Evolutionary conservation across 1,140 invertebrate genomes (phyloP), one percentile per base, ranked within the genome.

Genomic region (Harlomillsia oculata): DNA sequence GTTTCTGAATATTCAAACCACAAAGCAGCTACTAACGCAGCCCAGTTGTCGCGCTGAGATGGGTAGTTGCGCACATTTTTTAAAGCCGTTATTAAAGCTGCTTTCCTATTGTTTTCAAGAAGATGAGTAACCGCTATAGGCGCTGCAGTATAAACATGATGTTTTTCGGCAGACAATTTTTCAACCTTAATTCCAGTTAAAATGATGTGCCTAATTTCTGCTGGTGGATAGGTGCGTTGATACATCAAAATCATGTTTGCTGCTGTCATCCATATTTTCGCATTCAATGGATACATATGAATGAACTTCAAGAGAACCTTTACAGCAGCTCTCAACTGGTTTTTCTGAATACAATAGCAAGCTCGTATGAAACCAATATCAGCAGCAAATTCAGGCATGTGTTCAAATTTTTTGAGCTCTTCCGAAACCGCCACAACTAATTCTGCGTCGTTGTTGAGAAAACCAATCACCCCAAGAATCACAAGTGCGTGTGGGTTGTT

Each of bases 1-100:
- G 44, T 48, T 56, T 56, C 45, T 25, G 30, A 37, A 30, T 56
- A 56, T 29, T 49, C 20, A 20, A 48, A 25, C 53, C 53, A 56
- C 16, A 37, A 56, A 6, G 53, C 53, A 39, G 32, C 46, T 2
- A 34, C 53, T 37, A 56, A 25, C 1, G 49, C 44, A 21, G 53
- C 53, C 53, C 53, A 56, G 21, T 56, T 56, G 25, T 56, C 53
- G 18, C 44, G 36, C 49, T 56, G 30, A 5, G 34, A 32, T 16
- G 53, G 53, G 23, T 56, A 40, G 8, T 37, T 18, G 39, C 44
- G 46, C 1, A 56, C 36, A 26, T 43, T 45, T 49, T 48, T 56
- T 26, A 48, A 34, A 39, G 53, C 45, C 13, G 53, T 16, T 4
- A 40, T 39, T 14, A 44, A 45, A 2, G 53, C 53, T 13, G 45